Evolutionary conservation across 2,797 vertebrate species (phyloP).

Genomic region (Coccyzus lansbergi): DNA sequence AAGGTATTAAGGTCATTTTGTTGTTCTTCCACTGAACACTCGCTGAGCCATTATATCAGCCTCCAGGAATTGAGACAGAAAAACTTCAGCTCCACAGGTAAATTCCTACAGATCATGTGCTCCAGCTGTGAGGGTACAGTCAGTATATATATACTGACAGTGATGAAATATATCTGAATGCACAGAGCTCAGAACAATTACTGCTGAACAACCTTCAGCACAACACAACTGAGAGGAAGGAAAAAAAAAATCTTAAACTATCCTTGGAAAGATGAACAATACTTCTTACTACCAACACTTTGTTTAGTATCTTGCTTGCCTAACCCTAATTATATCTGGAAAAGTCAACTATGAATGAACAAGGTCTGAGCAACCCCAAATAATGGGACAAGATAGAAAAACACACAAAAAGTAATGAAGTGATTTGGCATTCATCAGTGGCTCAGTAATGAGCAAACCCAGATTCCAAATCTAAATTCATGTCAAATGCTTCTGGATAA

Average conservation of each 20-base stretch:
- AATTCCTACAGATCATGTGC: background rate
- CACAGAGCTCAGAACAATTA: background rate
- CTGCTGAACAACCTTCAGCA: background rate
- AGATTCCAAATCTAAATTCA: constrained; percentile 19
- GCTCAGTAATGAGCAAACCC: background rate
- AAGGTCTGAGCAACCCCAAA: background rate
- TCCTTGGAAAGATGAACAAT: constrained; percentile 5
- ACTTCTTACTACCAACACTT: background rate
- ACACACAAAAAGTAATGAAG: background rate
- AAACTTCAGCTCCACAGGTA: background rate
- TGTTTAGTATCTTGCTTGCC: background rate
- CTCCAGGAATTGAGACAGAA: background rate
- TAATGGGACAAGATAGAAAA: constrained; percentile 16
- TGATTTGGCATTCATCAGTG: background rate
- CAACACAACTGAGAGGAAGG: background rate
- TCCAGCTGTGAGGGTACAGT: background rate
- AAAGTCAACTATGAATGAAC: constrained; percentile 9
- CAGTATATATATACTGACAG: background rate
- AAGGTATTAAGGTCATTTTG: background rate
- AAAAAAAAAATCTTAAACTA: background rate
- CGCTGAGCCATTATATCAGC: background rate
- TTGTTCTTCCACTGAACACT: background rate
- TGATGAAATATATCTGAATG: background rate
- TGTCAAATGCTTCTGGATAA: constrained; percentile 13
- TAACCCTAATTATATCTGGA: constrained; percentile 2